Conservation (phyloP, 1,140 invertebrate species). For the Olivierus martensii region DNA sequence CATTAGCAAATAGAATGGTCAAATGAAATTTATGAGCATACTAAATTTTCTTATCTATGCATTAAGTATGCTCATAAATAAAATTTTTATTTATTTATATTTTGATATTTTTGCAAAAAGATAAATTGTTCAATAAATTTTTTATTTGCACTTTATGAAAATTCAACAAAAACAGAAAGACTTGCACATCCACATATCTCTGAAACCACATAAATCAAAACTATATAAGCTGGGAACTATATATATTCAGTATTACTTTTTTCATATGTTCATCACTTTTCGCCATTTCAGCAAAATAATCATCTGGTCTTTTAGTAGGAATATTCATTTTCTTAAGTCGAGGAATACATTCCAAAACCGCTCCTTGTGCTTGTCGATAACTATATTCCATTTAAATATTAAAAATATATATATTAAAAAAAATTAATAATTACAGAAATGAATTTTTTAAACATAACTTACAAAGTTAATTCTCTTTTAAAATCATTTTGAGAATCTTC, state of each 20-base stretch:
- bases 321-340: slow-evolving; percentile 57
- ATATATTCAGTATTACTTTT: slow-evolving; percentile 40
- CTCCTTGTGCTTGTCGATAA: slow-evolving; percentile 79
- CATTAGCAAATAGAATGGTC: too few species aligned
- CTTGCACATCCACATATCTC: too few species aligned
- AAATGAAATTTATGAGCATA: too few species aligned
- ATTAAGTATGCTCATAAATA: too few species aligned
- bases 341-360: slow-evolving; percentile 61
- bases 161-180: too few species aligned
- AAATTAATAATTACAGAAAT: neutral
- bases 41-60: too few species aligned
- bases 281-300: slow-evolving; percentile 99
- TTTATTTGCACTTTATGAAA: too few species aligned
- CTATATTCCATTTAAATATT: slow-evolving; percentile 21
- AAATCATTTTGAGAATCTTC: slow-evolving; percentile 82
- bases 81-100: too few species aligned
- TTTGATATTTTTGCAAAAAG: too few species aligned
- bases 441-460: slow-evolving; percentile 18
- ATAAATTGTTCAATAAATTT: too few species aligned
- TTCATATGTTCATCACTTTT: slow-evolving; percentile 97
- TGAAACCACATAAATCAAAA: neutral
- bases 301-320: slow-evolving; percentile 70
- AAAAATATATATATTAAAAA: slow-evolving; percentile 1
- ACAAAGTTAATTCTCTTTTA: slow-evolving; percentile 72
- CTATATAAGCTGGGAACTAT: neutral